Evolutionary conservation across 1,140 invertebrate species (phyloP).

Genomic region (Solen grandis): DNA sequence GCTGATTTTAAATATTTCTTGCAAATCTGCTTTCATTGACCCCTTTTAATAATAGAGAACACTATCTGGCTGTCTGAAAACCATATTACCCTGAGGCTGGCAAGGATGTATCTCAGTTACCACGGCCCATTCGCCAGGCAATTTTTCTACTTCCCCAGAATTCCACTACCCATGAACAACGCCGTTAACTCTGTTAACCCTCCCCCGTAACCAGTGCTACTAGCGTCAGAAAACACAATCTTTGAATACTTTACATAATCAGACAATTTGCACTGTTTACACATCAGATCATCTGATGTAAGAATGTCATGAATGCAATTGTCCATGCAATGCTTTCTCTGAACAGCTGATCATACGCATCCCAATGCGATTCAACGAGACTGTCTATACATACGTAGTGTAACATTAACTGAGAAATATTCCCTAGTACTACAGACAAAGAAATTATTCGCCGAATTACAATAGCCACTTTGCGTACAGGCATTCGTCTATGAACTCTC

Average conservation of each 20-base stretch:
- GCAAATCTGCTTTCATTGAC: too few species aligned
- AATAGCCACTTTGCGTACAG: constrained; percentile 17
- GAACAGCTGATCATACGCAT: constrained; percentile 1
- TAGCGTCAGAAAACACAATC: constrained; percentile 24
- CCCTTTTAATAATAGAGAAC: too few species aligned
- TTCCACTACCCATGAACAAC: neutral
- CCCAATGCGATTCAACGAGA: neutral
- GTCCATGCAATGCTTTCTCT: constrained; percentile 9
- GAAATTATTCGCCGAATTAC: constrained; percentile 8
- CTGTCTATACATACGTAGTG: neutral
- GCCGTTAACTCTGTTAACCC: constrained; percentile 6
- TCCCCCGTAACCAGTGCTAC: neutral
- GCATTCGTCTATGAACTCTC: neutral
- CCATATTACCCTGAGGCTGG: too few species aligned
- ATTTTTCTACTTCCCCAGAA: neutral
- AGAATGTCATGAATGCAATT: neutral
- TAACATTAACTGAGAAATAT: constrained; percentile 16
- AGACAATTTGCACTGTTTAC: neutral
- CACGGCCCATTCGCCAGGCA: too few species aligned
- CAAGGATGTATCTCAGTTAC: too few species aligned
- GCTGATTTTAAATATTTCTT: too few species aligned
- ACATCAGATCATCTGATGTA: neutral
- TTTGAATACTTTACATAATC: neutral
- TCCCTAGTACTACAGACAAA: constrained; percentile 2
- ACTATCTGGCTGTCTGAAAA: too few species aligned